Evolutionary conservation across 2,888 invertebrate species (phyloP).

Genomic region (Saturnia japonica): DNA sequence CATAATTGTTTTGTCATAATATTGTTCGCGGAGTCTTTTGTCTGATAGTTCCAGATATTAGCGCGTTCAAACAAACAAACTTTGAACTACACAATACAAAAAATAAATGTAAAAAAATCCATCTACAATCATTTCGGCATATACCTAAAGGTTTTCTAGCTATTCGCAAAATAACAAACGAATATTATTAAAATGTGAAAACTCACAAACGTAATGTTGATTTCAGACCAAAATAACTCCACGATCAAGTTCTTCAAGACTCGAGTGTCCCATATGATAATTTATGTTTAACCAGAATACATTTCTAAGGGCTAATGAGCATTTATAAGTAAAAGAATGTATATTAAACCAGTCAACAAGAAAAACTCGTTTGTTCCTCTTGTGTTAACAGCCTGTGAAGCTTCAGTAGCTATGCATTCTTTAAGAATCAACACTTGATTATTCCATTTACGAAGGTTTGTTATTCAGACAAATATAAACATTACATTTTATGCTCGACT

Average conservation of each 20-base stretch:
- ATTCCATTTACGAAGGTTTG: not conserved
- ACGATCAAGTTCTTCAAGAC: not conserved
- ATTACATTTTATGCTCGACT: too few relatives aligned
- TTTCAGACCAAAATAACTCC: not conserved
- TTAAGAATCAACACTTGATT: not conserved
- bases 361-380: not conserved
- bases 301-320: not conserved
- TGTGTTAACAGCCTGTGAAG: not conserved
- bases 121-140: too few relatives aligned
- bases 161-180: too few relatives aligned
- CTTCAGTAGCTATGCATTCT: not conserved
- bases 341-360: not conserved
- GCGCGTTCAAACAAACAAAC: not conserved
- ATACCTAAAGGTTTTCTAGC: too few relatives aligned
- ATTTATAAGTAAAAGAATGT: not conserved
- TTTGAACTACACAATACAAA: not conserved
- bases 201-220: not conserved
- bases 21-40: too few relatives aligned
- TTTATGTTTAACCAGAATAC: not conserved
- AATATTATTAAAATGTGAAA: too few relatives aligned
- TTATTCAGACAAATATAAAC: not conserved
- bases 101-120: too few relatives aligned
- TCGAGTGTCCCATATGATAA: not conserved
- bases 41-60: not conserved
- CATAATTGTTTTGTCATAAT: too few relatives aligned